Evolutionary conservation across 2,113 vertebrate genomes (phyloP).

Genomic region (Cariama cristata): DNA sequence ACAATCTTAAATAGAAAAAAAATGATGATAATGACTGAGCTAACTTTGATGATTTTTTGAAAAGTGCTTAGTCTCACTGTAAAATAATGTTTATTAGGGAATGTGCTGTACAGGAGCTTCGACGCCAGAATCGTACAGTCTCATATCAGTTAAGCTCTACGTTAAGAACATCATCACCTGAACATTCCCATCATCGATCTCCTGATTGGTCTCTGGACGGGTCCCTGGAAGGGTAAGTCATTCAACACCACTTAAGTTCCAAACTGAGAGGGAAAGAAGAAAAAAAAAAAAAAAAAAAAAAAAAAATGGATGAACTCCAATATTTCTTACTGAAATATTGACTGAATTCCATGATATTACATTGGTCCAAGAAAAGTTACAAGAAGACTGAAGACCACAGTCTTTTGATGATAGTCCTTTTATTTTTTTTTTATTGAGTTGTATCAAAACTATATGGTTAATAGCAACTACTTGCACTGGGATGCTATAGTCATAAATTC

Average conservation of each 20-base stretch:
- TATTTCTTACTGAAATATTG: neutral
- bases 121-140: constrained; percentile 52
- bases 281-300: neutral
- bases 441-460: neutral
- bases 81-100: constrained; percentile 64
- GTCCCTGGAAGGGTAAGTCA: constrained; percentile 59
- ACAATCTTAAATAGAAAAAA: neutral
- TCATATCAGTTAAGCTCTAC: constrained; percentile 60
- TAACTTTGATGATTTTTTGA: neutral
- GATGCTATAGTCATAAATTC: neutral
- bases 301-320: neutral
- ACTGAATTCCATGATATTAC: neutral
- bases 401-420: neutral
- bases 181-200: constrained; percentile 38
- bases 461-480: neutral
- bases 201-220: constrained; percentile 55
- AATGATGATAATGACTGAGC: neutral
- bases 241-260: neutral
- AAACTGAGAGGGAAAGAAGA: neutral
- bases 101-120: constrained; percentile 73
- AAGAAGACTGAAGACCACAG: neutral
- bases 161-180: constrained; percentile 65
- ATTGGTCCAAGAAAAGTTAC: neutral
- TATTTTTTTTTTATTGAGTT: neutral
- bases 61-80: neutral